Evolutionary conservation across 2,888 invertebrate genomes (phyloP).

Genomic region (Microctonus hyperodae): DNA sequence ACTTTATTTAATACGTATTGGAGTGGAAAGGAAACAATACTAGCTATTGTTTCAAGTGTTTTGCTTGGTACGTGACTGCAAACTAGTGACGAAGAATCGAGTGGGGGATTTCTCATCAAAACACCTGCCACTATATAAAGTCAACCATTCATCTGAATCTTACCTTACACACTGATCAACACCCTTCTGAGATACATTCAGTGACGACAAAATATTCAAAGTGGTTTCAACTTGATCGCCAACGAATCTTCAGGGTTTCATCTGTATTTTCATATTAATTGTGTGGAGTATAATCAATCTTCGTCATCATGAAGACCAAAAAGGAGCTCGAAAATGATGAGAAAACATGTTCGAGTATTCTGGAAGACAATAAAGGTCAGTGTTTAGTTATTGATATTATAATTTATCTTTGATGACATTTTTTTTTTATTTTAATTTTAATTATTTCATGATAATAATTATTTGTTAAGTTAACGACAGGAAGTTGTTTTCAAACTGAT

Average conservation of each 20-base stretch:
- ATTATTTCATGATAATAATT: not conserved
- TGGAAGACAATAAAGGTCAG: constrained; percentile 30
- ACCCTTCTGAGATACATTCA: not conserved
- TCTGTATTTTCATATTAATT: not conserved
- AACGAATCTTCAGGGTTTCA: not conserved
- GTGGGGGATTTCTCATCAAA: constrained; percentile 29
- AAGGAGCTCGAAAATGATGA: constrained; percentile 22
- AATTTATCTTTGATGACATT: too few relatives aligned
- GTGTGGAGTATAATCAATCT: not conserved
- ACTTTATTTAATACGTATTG: not conserved
- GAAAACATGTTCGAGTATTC: constrained; percentile 2
- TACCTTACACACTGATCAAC: constrained; percentile 11
- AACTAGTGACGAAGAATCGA: constrained; percentile 13
- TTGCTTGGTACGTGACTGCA: not conserved
- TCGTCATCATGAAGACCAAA: constrained; percentile 30
- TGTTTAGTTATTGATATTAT: too few relatives aligned
- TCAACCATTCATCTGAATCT: constrained; percentile 32
- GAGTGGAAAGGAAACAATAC: not conserved
- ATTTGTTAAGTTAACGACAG: not conserved
- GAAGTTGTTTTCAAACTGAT: not conserved
- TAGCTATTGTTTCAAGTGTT: not conserved
- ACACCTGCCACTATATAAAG: constrained; percentile 34
- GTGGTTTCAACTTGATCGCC: not conserved
- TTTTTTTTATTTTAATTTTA: not conserved
- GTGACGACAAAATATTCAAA: not conserved